phyloP scores from a whole-genome alignment of 1,140 invertebrate genomes.

The Eufriesea mexicana region DNA sequence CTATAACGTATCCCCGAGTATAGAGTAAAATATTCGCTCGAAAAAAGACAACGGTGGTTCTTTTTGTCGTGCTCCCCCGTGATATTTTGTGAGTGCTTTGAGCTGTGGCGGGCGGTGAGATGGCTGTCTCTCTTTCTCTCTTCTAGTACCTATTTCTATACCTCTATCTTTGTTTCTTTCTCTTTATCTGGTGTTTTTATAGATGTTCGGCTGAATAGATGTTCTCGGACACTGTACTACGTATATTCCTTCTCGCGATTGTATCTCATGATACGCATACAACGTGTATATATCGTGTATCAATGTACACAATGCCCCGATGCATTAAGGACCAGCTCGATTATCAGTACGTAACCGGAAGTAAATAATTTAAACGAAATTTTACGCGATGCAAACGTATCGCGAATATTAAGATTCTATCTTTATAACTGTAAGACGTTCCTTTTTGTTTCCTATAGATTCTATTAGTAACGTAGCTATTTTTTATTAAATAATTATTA shows the following conservation, averaged over 20 bases:
- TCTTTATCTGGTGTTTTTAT: slow-evolving; percentile 55
- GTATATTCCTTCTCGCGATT: not conserved
- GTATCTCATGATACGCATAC: slow-evolving; percentile 14
- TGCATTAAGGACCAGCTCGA: slow-evolving; percentile 36
- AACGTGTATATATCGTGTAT: slow-evolving; percentile 25
- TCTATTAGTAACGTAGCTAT: not conserved
- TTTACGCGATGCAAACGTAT: not conserved
- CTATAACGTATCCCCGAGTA: slow-evolving; percentile 49
- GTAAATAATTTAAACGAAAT: slow-evolving; percentile 1
- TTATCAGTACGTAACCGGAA: not conserved
- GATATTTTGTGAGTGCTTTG: slow-evolving; percentile 70
- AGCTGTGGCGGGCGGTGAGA: slow-evolving; percentile 74
- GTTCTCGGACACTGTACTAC: slow-evolving; percentile 59
- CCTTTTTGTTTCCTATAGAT: not conserved
- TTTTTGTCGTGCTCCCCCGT: slow-evolving; percentile 53
- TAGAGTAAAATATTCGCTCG: slow-evolving; percentile 48
- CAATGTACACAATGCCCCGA: slow-evolving; percentile 34
- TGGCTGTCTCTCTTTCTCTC: slow-evolving; percentile 71
- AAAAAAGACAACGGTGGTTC: slow-evolving; percentile 35
- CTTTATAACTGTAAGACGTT: not conserved
- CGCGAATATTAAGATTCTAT: not conserved
- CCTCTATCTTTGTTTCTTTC: slow-evolving; percentile 31
- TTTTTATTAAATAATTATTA: too few relatives aligned
- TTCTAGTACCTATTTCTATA: slow-evolving; percentile 31
- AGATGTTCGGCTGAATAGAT: slow-evolving; percentile 72